Base-by-base conservation (phyloP, 2,888 invertebrate genomes). In the Portevinia maculata region DNA sequence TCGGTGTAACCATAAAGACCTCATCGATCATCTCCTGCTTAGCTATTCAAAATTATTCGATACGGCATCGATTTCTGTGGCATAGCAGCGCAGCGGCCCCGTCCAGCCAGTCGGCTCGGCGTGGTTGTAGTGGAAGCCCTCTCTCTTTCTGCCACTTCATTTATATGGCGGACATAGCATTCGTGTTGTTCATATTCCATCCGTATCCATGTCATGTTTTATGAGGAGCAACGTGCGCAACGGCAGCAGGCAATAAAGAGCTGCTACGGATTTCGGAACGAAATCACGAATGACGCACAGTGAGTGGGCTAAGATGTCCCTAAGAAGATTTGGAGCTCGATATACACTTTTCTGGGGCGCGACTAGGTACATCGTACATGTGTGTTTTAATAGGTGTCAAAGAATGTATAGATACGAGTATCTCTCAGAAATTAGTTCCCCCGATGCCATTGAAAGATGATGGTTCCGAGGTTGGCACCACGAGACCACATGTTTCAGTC, bases 1-100 rank as follows among this genome's bases (percentile, higher is more conserved):
- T 84, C 84, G 79, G 84, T 84, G 84, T 84, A 74, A 69, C 73
- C 79, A 84, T 84, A 84, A 84, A 84, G 84, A 84, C 73, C 79
- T 84, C 84, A 84, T 84, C 84, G 79, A 84, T 84, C 84, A 84
- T 84, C 73, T 74, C 59, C 57, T 84, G 79, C 57, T 84, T 69
- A 84, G 73, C 79, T 79, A 83, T 83, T 83, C 83, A 73, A 73
- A 83, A 78, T 73, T 78, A 73, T 78, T 78, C 83, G 67, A 78
- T 73, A 67, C 83, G 67, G 78, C 71, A 67, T 76, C 76, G 70
- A 70, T 81, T 65, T 59, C 70, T 30, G 50, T 70, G 69, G 55
- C 48, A 44, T 53, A 44, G 44, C 44, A 60, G 17, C 32, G 24
- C 39, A 7, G n/a, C 7, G 34, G n/a, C n/a, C n/a, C n/a, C n/a